Base-by-base conservation (phyloP, 1,140 invertebrate species). In the Aphaenogaster ashmeadi region DNA sequence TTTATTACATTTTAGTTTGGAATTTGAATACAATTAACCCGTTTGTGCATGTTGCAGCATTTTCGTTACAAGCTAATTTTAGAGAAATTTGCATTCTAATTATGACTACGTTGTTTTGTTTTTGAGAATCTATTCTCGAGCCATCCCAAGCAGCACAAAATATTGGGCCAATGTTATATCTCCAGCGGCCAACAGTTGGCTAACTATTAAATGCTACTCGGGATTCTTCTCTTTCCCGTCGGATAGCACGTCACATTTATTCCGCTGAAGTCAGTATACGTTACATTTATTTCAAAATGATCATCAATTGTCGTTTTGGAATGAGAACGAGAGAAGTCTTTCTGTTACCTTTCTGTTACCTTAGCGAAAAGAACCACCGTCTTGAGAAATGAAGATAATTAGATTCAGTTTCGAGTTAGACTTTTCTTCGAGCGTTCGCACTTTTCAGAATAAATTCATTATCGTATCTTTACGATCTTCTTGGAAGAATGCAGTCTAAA, bases 281-380 rank as follows among this genome's bases (percentile, higher is more conserved):
- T 71, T 58, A 56, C 52, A 9, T 54, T 80, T 33, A 13, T 66
- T 66, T 18, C 44, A 66, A 44, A 44, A 18, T 21, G 50, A 81
- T 81, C 64, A 47, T 81, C 38, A 71, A 81, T 81, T 50, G 47
- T 80, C 44, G 38, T 81, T 81, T 71, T 6, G 15, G 18, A 56
- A 81, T 44, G 9, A 44, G 50, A 71, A 21, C 21, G 38, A 71
- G 36, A 44, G 27, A 33, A 33, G 27, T 44, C 6, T 62, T 52
- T 27, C 6, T 58, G 3, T 50, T 79, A 71, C 56, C 36, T 41
- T 27, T 27, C 27, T 27, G 27, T 27, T 27, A 27, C 33, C 56
- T 54, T 33, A 15, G 9, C 62, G n/a, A 41, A 56, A 44, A 71
- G 52, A 69, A 33, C 33, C 41, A 62, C 6, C 15, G 27, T 7